Percentiles rank a stretch among this genome's conserved stretches.
Conservation (phyloP, 2,888 invertebrate genomes). For the Mylabris sibirica region DNA sequence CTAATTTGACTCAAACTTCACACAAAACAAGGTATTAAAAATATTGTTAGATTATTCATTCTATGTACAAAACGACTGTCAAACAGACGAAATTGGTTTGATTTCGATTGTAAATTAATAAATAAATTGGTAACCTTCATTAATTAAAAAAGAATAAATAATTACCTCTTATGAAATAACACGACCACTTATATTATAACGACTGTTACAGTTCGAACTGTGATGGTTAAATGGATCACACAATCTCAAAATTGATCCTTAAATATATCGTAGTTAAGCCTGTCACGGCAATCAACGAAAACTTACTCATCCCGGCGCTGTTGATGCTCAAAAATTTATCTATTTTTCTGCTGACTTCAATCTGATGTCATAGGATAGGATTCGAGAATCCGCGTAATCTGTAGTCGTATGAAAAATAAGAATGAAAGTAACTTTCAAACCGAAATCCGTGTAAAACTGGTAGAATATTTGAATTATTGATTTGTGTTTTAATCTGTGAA, state of each 20-base stretch:
- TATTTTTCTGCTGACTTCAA: background rate
- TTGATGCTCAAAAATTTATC: background rate
- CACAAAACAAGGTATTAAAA: no score
- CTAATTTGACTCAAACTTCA: no score
- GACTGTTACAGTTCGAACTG: background rate
- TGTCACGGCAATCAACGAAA: background rate
- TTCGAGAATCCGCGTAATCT: background rate
- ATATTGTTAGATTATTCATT: no score
- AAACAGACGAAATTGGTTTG: no score
- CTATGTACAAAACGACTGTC: no score
- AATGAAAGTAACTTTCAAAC: background rate
- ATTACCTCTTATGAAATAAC: no score
- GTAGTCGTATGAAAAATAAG: background rate
- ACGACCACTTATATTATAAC: no score
- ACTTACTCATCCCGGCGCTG: constrained; percentile 8
- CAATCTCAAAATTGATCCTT: background rate
- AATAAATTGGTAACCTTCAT: no score
- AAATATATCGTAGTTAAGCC: constrained; percentile 5
- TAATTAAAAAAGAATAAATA: no score
- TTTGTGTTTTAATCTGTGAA: background rate
- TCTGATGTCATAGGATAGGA: background rate
- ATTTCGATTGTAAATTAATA: no score
- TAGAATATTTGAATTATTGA: background rate
- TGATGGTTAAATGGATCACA: background rate
- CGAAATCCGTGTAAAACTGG: background rate